Evolutionary conservation across 2,888 invertebrate species (phyloP).

Genomic region (Acanthosepion pharaonis): DNA sequence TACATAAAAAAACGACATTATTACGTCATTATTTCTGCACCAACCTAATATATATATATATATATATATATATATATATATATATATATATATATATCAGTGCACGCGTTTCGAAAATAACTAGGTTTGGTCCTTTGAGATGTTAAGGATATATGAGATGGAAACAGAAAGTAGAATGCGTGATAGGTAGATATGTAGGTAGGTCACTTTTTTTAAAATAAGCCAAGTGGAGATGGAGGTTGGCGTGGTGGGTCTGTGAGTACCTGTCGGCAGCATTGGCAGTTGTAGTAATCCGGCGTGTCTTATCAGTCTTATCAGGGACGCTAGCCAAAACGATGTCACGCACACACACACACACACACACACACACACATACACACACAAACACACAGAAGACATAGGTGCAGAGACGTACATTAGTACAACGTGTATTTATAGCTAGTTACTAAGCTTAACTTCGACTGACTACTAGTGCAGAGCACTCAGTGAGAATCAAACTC

Average conservation of each 20-base stretch:
- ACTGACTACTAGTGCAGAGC: too few species aligned
- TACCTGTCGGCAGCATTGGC: not conserved
- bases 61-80: too few species aligned
- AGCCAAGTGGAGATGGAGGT: not conserved
- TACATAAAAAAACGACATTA: too few species aligned
- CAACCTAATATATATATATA: too few species aligned
- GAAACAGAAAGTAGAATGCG: not conserved
- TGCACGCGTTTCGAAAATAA: not conserved
- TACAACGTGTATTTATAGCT: too few species aligned
- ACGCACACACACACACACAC: not conserved
- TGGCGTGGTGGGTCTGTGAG: not conserved
- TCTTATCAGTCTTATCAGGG: not conserved
- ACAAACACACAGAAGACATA: too few species aligned
- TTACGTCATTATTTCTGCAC: too few species aligned
- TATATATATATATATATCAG: not conserved
- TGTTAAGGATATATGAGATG: not conserved
- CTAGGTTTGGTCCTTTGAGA: not conserved
- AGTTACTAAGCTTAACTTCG: too few species aligned
- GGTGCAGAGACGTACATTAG: too few species aligned
- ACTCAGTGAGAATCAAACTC: too few species aligned
- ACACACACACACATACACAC: not conserved
- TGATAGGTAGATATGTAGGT: not conserved
- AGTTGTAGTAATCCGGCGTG: not conserved
- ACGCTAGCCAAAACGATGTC: constrained; percentile 33
- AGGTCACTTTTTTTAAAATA: not conserved